phyloP scores from a whole-genome alignment of 2,888 invertebrate genomes.

The Monopis laevigella region DNA sequence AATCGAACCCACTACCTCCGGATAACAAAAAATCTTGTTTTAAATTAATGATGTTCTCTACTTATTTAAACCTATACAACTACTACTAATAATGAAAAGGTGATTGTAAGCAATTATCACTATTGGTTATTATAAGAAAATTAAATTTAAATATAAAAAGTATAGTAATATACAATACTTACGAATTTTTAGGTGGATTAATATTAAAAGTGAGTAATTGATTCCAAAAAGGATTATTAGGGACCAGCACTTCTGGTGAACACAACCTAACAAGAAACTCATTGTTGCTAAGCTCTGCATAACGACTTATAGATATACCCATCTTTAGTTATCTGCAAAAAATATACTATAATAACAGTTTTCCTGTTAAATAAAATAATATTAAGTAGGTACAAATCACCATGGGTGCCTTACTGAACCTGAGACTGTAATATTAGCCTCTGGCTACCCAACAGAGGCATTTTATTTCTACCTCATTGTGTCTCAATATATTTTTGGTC shows the following conservation, averaged over 20 bases:
- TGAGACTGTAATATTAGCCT: no score
- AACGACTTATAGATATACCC: slow-evolving; percentile 85
- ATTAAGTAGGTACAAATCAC: not conserved
- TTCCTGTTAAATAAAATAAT: not conserved
- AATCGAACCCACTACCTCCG: no score
- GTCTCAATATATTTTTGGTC: no score
- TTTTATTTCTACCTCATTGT: no score
- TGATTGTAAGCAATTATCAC: no score
- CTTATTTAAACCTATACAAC: no score
- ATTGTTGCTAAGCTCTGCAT: slow-evolving; percentile 83
- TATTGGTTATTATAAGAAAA: no score
- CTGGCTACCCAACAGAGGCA: no score
- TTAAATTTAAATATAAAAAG: not conserved
- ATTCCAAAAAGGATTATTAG: slow-evolving; percentile 95
- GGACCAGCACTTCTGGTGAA: slow-evolving; percentile 79
- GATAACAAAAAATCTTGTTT: no score
- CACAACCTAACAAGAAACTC: slow-evolving; percentile 82
- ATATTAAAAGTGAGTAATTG: slow-evolving; percentile 91
- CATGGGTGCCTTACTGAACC: no score
- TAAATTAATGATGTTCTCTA: no score
- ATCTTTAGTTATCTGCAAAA: slow-evolving; percentile 44
- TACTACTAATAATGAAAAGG: no score
- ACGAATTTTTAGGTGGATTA: slow-evolving; percentile 80
- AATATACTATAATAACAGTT: not conserved
- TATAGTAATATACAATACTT: slow-evolving; percentile 31